phyloP scores from a whole-genome alignment of 2,888 invertebrate genomes.

The Cheiracanthium punctorium region DNA sequence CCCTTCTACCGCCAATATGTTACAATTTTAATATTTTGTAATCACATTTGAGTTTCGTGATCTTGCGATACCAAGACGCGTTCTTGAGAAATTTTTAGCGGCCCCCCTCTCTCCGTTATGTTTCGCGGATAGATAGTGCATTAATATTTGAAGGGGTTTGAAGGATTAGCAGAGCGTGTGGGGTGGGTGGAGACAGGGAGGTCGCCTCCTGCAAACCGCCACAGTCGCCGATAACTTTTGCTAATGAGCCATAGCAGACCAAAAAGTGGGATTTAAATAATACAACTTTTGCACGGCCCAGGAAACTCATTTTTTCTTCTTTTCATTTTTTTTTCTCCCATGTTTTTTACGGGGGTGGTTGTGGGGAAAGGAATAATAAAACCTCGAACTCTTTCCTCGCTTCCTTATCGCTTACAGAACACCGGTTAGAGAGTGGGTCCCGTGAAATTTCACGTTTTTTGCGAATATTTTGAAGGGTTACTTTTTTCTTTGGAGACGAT shows the following conservation, averaged over 20 bases:
- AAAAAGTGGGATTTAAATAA: slow-evolving; percentile 69
- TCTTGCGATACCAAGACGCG: no score
- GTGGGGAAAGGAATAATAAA: slow-evolving; percentile 29
- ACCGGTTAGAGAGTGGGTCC: slow-evolving; percentile 25
- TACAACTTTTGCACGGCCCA: slow-evolving; percentile 60
- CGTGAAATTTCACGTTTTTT: slow-evolving; percentile 7
- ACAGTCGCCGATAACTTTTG: slow-evolving; percentile 62
- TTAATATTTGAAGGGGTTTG: slow-evolving; percentile 69
- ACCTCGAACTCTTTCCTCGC: slow-evolving; percentile 48
- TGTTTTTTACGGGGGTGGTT: slow-evolving; percentile 6
- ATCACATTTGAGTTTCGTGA: no score
- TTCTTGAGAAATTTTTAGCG: slow-evolving; percentile 10
- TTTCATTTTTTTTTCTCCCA: slow-evolving; percentile 36
- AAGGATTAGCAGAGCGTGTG: slow-evolving; percentile 64
- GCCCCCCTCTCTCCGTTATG: slow-evolving; percentile 30
- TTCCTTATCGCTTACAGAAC: slow-evolving; percentile 50
- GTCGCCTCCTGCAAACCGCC: slow-evolving; percentile 47
- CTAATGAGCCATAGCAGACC: slow-evolving; percentile 69
- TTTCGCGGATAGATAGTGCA: slow-evolving; percentile 60
- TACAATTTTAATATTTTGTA: no score
- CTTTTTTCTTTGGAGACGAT: background rate
- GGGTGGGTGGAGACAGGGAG: background rate
- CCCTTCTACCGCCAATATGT: no score
- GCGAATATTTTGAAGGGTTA: slow-evolving; percentile 3
- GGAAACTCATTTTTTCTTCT: slow-evolving; percentile 25